phyloP scores from a whole-genome alignment of 37 sponge, comb jelly and placozoan genomes.

The Theonella swinhoei region DNA sequence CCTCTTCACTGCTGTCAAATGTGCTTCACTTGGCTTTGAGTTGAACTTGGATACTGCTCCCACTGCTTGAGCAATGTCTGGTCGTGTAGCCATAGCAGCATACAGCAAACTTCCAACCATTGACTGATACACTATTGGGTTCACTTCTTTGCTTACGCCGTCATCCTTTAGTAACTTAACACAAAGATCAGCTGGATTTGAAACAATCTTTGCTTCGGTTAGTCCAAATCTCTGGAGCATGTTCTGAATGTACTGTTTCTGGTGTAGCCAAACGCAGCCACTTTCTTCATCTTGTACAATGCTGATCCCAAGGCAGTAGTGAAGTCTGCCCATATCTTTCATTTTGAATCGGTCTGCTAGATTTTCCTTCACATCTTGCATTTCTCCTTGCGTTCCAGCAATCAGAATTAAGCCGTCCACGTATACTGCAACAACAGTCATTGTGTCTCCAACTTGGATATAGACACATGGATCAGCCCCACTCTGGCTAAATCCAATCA shows the following conservation, averaged over 20 bases:
- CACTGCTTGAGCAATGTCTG: no score
- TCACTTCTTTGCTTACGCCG: conserved; percentile 39
- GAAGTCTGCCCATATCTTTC: conserved; percentile 62
- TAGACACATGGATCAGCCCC: conserved; percentile 52
- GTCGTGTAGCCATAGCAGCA: conserved; percentile 33
- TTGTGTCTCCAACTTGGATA: neutral
- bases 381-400: conserved; percentile 25
- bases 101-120: conserved; percentile 63
- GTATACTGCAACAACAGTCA: conserved; percentile 48
- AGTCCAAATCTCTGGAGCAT: conserved; percentile 45
- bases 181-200: conserved; percentile 56
- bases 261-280: conserved; percentile 23
- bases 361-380: conserved; percentile 27
- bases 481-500: conserved; percentile 24
- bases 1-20: conserved; percentile 51
- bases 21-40: no score
- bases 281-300: conserved; percentile 23
- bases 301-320: conserved; percentile 51
- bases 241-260: conserved; percentile 41
- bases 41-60: no score
- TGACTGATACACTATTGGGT: conserved; percentile 45
- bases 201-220: conserved; percentile 35
- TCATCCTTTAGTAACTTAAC: conserved; percentile 57
- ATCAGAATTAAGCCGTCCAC: conserved; percentile 50
- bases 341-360: conserved; percentile 35